phyloP scores from a whole-genome alignment of 2,797 vertebrate genomes.

The Scleropages formosus region DNA sequence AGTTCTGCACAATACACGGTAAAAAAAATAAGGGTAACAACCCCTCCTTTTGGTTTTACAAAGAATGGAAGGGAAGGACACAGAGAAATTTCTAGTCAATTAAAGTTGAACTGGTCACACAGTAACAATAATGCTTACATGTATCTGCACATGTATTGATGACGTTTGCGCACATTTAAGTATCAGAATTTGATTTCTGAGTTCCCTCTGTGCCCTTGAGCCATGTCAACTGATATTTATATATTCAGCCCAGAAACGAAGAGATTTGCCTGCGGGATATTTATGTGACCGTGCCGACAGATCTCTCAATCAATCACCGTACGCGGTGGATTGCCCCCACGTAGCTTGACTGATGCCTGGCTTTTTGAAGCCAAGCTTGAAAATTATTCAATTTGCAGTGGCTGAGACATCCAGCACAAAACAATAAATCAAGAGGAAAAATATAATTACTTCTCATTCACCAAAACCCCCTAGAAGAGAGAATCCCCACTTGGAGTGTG shows the following conservation, averaged over 20 bases:
- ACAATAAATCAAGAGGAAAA: constrained; percentile 26
- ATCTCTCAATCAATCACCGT: constrained; percentile 19
- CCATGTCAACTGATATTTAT: constrained; percentile 6
- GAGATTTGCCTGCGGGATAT: constrained; percentile 22
- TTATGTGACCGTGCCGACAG: constrained; percentile 17
- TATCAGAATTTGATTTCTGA: background rate
- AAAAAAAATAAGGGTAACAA: too few relatives aligned
- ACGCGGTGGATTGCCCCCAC: constrained; percentile 8
- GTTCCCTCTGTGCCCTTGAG: constrained; percentile 2
- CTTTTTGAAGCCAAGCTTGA: constrained; percentile 24
- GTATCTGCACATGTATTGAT: too few relatives aligned
- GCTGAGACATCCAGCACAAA: constrained; percentile 14
- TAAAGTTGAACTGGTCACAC: too few relatives aligned
- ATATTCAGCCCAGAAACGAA: constrained; percentile 8
- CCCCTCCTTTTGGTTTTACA: too few relatives aligned
- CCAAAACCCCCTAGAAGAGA: background rate
- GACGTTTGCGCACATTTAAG: too few relatives aligned
- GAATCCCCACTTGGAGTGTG: background rate
- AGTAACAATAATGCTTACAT: too few relatives aligned
- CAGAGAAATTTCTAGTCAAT: too few relatives aligned
- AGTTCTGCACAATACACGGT: too few relatives aligned
- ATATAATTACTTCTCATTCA: constrained; percentile 16
- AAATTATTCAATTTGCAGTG: constrained; percentile 26
- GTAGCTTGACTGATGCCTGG: constrained; percentile 1
- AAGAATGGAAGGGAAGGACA: too few relatives aligned